Percentiles rank a stretch among this genome's conserved stretches.
phyloP scores from a whole-genome alignment of 2,113 vertebrate genomes.

The Dolichotis patagonum region DNA sequence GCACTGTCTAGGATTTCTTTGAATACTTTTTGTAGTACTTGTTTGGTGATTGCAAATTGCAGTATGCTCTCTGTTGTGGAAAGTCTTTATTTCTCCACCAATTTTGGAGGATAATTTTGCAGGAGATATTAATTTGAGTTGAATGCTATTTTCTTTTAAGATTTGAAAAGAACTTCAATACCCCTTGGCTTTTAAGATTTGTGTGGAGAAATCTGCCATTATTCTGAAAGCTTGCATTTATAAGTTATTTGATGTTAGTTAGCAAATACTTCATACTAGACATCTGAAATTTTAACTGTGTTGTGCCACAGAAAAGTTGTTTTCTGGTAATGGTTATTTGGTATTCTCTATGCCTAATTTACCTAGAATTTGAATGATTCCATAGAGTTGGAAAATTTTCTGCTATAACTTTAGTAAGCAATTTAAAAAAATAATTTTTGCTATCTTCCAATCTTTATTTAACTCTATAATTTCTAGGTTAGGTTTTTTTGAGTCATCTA shows the following conservation, averaged over 20 bases:
- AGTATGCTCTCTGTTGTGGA: neutral
- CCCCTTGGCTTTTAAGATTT: neutral
- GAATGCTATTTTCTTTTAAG: neutral
- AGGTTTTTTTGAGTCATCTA: neutral
- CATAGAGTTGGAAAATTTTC: neutral
- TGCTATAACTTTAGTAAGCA: neutral
- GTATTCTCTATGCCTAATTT: neutral
- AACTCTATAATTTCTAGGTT: too few species aligned
- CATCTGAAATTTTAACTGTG: neutral
- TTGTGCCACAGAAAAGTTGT: neutral
- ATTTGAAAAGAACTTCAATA: neutral
- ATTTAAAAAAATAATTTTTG: neutral
- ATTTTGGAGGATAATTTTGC: neutral
- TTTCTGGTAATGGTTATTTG: neutral
- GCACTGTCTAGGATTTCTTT: neutral
- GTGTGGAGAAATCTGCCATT: neutral
- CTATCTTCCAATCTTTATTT: too few species aligned
- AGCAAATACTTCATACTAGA: neutral
- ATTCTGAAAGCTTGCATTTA: neutral
- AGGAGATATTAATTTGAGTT: neutral
- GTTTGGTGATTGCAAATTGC: neutral
- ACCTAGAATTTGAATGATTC: neutral
- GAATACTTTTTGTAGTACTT: neutral
- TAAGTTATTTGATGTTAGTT: neutral
- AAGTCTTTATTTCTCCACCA: neutral